Base-by-base conservation (phyloP, 2,888 invertebrate species). In the Drosophila silvestris region DNA sequence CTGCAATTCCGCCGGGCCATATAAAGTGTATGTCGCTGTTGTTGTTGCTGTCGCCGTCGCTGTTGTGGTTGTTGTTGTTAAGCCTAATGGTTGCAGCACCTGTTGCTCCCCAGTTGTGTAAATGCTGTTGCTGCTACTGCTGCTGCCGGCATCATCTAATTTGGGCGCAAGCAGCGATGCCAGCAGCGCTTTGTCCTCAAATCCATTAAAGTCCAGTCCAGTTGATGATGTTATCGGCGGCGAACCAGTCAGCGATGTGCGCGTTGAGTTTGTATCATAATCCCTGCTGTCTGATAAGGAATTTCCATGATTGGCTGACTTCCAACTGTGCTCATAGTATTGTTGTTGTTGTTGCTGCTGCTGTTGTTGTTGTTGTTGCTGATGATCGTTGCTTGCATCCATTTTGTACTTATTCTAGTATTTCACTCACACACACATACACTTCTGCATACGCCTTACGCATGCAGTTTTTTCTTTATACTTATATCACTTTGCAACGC, bases 71-170 rank as follows among this genome's bases (percentile, higher is more conserved):
- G 70, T 77, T 74, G 70, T 77, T 72, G 68, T 91, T 88, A 92
- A 85, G 69, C 87, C 87, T 85, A 91, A 78, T 73, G 91, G 89
- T 79, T 91, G 91, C 79, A 92, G 91, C 92, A 92, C 92, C 92
- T 92, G 92, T 91, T 92, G 91, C 83, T 91, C 90, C 47, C 74
- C 80, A 53, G 83, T 66, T 58, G 79, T 52, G 66, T 59, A 82
- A 75, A 70, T 84, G 70, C 67, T 76, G 47, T 58, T 70, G 37
- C 60, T 53, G 54, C 57, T 64, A 14, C 62, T 63, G 53, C 69
- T 58, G 47, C 66, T 65, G 60, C 37, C 61, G 39, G 50, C 57
- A 37, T 83, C 63, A 30, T 83, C 79, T 44, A 78, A 56, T n/a
- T 77, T 85, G n/a, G 87, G 90, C 37, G 74, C 69, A 39, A 87